A percentile compares a stretch with the other conserved stretches of the same genome.
phyloP scores from a whole-genome alignment of 2,888 invertebrate species.

The Miltochrista miniata region DNA sequence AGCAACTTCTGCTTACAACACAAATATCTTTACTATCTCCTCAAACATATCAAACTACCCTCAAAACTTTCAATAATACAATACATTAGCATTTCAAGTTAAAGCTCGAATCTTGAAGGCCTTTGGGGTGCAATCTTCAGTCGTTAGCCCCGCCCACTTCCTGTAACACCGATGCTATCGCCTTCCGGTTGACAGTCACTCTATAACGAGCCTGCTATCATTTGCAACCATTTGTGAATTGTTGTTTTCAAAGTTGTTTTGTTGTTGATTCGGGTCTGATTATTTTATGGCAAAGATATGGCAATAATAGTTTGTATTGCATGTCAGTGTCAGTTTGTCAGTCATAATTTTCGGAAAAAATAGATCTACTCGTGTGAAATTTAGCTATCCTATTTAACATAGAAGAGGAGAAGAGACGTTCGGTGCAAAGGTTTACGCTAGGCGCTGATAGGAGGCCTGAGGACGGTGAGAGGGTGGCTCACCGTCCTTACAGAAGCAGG shows the following conservation, averaged over 20 bases:
- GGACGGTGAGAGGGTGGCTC: too few species aligned
- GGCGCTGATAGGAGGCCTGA: too few species aligned
- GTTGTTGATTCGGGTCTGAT: slow-evolving; percentile 5
- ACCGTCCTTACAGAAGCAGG: too few species aligned
- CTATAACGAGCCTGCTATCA: slow-evolving; percentile 58
- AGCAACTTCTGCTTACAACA: too few species aligned
- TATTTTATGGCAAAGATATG: neutral
- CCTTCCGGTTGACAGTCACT: slow-evolving; percentile 49
- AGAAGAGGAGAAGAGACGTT: too few species aligned
- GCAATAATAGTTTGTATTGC: too few species aligned
- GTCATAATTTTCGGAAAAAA: too few species aligned
- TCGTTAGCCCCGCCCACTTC: slow-evolving; percentile 59
- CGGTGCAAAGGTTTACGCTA: too few species aligned
- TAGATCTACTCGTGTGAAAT: too few species aligned
- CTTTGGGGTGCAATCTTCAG: slow-evolving; percentile 52
- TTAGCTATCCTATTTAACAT: too few species aligned
- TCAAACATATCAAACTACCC: neutral
- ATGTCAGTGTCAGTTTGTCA: too few species aligned
- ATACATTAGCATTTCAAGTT: slow-evolving; percentile 14
- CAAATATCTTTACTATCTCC: too few species aligned
- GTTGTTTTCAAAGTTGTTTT: slow-evolving; percentile 24
- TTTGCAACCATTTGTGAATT: slow-evolving; percentile 54
- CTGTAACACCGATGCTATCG: slow-evolving; percentile 50
- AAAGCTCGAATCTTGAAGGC: slow-evolving; percentile 36
- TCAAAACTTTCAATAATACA: neutral